Base-by-base conservation (phyloP, 2,797 vertebrate species). In the Karalla daura region DNA sequence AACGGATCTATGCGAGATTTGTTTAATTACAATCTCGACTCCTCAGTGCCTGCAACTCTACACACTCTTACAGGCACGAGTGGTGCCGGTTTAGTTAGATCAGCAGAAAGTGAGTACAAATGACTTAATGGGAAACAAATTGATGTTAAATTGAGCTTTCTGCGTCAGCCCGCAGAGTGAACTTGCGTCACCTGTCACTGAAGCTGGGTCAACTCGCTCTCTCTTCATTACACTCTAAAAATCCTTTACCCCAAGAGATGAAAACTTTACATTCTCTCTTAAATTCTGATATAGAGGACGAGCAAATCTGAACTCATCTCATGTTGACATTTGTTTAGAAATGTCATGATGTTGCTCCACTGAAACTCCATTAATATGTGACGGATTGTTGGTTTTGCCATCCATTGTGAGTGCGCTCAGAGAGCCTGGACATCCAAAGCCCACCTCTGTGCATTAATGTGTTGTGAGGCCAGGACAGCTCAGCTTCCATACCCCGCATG, bases 401-500 rank as follows among this genome's bases (percentile, higher is more conserved):
- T 25, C 1, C 7, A 40, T 56, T 21, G n/a, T 23, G 1, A 28
- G 6, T 47, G 25, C 49, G 41, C 27, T 39, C 13, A 45, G 35
- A 12, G 35, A 2, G 18, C 43, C 25, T 30, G 23, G 20, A 55
- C 63, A 49, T 51, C 51, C 7, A 3, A 27, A 20, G 8, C 25
- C 2, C 6, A 10, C 54, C 60, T 45, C 11, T 60, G 46, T 56
- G 74, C 58, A 77, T 79, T 68, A 32, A 53, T 41, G 5, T 60
- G 15, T 69, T 70, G 58, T 55, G n/a, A 33, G 0, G 8, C 2
- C 56, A 46, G 14, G 37, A 17, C 70, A 25, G 21, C 49, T 35
- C 0, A 30, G 47, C 61, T 76, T 71, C 54, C 51, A 25, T 35
- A 66, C 52, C 74, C 21, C 15, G 12, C 7, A 47, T 64, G 80